phyloP scores from a whole-genome alignment of 2,797 vertebrate species.

The Syngnathus acus region DNA sequence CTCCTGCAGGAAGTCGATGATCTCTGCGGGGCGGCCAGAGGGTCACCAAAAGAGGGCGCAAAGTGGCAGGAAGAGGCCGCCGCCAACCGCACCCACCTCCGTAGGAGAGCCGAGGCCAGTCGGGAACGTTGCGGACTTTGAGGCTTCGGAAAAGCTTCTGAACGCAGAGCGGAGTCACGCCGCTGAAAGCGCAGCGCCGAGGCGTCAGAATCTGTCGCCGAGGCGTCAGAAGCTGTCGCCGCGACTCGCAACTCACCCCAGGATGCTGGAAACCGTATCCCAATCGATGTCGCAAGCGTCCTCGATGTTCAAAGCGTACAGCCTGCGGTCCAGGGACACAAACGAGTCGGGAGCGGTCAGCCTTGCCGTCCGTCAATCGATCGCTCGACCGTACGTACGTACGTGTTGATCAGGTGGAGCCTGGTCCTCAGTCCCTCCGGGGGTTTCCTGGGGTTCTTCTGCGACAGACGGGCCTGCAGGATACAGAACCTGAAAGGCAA shows the following conservation, averaged over 20 bases:
- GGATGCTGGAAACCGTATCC: constrained; percentile 63
- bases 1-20: constrained; percentile 70
- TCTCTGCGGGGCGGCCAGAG: constrained; percentile 55
- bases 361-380: background rate
- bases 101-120: constrained; percentile 68
- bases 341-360: too few species aligned
- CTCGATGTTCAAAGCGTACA: constrained; percentile 68
- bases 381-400: constrained; percentile 44
- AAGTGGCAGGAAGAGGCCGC: too few species aligned
- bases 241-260: constrained; percentile 69
- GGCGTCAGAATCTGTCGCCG: background rate
- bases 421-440: constrained; percentile 27
- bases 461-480: constrained; percentile 30
- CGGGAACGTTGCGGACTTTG: constrained; percentile 71
- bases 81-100: constrained; percentile 65
- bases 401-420: constrained; percentile 62
- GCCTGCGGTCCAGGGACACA: constrained; percentile 47
- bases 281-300: constrained; percentile 75
- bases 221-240: background rate
- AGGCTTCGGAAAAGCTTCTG: constrained; percentile 71
- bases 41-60: background rate
- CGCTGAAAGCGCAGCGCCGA: constrained; percentile 43
- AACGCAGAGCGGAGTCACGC: constrained; percentile 58
- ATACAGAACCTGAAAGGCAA: constrained; percentile 48
- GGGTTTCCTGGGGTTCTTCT: background rate